Evolutionary conservation across 2,113 vertebrate species (phyloP), one percentile per base, ranked within the genome.

Genomic region (Micronycteris hirsuta): DNA sequence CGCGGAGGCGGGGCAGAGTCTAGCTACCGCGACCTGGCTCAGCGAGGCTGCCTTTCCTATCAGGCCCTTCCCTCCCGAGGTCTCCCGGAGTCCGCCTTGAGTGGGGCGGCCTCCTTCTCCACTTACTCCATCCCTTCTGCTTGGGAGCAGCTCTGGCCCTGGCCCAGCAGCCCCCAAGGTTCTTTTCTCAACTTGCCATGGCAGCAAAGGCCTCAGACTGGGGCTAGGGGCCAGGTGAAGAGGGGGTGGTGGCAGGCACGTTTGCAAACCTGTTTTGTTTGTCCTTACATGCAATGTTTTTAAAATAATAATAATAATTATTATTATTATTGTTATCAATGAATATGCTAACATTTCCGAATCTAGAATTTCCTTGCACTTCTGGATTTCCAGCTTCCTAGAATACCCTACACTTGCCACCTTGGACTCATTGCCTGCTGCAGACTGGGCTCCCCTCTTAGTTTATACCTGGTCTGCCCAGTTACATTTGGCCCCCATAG

Each of bases 1-100:
- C 71, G 61, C 0, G 1, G 84, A 84, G 91, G 97, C 89, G 86
- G 61, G 86, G 97, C 89, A 80, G 84, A 95, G 63, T 77, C 80
- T 89, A 84, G 90, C 76, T 41, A 24, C 47, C 43, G 54, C 7
- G 11, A 41, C 45, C 22, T 6, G 58, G 91, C 89, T 85, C 70
- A 5, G 58, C 67, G 7, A 52, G 63, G 67, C 81, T 36, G 28
- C 73, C 74, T 65, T 92, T 91, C 83, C 36, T 41, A 67, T 22
- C 76, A 92, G 89, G 63, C 28, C 26, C 13, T 95, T 88, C 45
- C 65, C 19, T 2, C 71, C 47, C 13, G 68, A 67, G 84, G 68
- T 86, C 67, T 82, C 16, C 36, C 67, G 77, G 26, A 76, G 17
- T 85, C 4, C 7, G 3, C 31, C 5, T 20, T 16, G 15, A 77